A percentile compares a stretch with the other conserved stretches of the same genome.
phyloP scores from a whole-genome alignment of 37 sponge, comb jelly and placozoan species.

The Oopsacas minuta region DNA sequence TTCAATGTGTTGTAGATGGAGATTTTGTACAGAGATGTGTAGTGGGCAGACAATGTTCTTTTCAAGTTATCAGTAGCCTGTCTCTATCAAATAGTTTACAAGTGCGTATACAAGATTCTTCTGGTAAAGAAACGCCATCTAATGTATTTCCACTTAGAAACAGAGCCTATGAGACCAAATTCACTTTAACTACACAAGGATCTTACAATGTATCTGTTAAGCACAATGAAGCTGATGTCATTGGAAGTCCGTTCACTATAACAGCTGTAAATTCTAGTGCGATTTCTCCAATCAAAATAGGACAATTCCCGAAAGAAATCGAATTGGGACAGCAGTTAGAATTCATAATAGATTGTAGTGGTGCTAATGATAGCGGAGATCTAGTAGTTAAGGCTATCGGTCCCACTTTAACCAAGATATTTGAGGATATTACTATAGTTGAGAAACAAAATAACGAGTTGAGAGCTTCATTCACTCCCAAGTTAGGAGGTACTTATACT shows the following conservation, averaged over 20 bases:
- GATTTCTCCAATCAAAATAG: neutral
- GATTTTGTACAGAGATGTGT: slow-evolving; percentile 6
- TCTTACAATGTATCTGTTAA: slow-evolving; percentile 10
- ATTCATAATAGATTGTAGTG: neutral
- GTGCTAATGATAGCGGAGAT: neutral
- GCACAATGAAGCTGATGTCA: neutral
- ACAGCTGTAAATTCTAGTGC: neutral
- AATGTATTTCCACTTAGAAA: neutral
- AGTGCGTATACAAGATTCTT: slow-evolving; percentile 14
- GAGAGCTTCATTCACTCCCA: neutral
- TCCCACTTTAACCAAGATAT: neutral
- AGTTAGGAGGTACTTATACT: neutral
- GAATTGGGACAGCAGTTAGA: neutral
- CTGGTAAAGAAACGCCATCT: slow-evolving; percentile 9
- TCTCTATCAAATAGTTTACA: neutral
- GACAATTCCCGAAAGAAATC: neutral
- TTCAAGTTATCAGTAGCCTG: neutral
- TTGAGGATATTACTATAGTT: neutral
- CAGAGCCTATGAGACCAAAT: neutral
- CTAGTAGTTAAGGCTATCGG: neutral
- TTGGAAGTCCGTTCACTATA: slow-evolving; percentile 6
- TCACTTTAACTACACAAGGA: neutral
- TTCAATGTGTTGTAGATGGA: neutral
- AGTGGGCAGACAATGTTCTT: neutral
- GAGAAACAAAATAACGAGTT: neutral